These are phyloP conservation scores for Melipona bicolor DNA, from an alignment of 2,888 invertebrate species.

Conservation along the genomic window DNA sequence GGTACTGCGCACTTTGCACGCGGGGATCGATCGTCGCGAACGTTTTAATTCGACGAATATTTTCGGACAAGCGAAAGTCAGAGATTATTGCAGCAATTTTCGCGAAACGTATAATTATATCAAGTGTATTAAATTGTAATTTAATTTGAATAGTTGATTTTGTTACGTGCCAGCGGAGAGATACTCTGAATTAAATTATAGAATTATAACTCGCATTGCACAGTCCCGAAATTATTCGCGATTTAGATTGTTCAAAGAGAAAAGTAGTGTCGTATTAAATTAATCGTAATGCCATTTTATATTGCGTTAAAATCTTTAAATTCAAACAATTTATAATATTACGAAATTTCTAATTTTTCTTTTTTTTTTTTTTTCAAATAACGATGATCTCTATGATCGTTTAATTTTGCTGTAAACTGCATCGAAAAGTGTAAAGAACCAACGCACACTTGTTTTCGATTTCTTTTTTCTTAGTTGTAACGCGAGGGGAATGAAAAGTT, in stretches of 20 bases:
- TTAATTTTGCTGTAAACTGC: background rate
- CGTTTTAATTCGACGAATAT: background rate
- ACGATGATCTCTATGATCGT: background rate
- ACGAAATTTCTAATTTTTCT: background rate
- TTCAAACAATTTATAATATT: background rate
- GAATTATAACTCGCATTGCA: background rate
- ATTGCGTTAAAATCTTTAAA: background rate
- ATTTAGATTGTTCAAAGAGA: background rate
- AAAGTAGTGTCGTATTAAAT: background rate
- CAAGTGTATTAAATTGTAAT: background rate
- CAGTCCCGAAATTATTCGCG: background rate
- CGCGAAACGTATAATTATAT: background rate
- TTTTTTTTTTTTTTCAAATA: background rate
- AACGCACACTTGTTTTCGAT: background rate
- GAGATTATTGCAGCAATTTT: background rate
- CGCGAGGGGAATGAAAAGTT: constrained; percentile 28
- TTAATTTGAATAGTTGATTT: background rate
- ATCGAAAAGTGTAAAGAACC: background rate
- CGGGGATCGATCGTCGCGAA: background rate
- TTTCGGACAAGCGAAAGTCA: background rate
- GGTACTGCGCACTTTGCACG: constrained; percentile 7
- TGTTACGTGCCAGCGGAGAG: background rate
- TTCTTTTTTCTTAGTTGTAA: constrained; percentile 22
- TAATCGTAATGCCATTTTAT: background rate
- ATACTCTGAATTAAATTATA: constrained; percentile 1